Percentiles rank a stretch among this genome's conserved stretches.
phyloP scores from a whole-genome alignment of 1,140 invertebrate species.

The Drosophila bipectinata region DNA sequence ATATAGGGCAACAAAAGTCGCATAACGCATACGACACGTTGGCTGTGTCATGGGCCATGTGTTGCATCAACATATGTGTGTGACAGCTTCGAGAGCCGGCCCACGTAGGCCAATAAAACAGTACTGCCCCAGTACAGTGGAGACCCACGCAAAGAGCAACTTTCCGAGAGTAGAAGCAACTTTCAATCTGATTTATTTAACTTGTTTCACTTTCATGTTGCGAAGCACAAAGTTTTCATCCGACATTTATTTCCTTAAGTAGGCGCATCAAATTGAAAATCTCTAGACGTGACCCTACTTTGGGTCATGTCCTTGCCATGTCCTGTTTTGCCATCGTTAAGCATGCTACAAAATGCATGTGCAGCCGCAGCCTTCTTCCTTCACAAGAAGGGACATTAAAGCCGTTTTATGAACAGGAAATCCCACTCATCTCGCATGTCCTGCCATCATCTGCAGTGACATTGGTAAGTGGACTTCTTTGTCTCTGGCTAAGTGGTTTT shows the following conservation, averaged over 20 bases:
- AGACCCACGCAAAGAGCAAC: background rate
- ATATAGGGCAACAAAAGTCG: slow-evolving; percentile 23
- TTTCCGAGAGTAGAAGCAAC: background rate
- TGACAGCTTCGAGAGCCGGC: slow-evolving; percentile 21
- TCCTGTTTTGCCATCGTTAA: slow-evolving; percentile 59
- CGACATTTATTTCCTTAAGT: slow-evolving; percentile 17
- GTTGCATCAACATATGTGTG: slow-evolving; percentile 13
- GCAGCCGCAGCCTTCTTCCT: slow-evolving; percentile 26
- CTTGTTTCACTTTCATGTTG: slow-evolving; percentile 16
- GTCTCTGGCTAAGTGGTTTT: slow-evolving; percentile 72
- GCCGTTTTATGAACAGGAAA: slow-evolving; percentile 17
- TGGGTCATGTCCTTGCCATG: slow-evolving; percentile 40
- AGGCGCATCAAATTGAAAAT: slow-evolving; percentile 63
- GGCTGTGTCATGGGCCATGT: background rate
- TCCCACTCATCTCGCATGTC: slow-evolving; percentile 19
- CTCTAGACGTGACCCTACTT: slow-evolving; percentile 50
- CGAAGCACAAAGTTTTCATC: background rate
- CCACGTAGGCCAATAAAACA: slow-evolving; percentile 45
- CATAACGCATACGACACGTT: slow-evolving; percentile 58
- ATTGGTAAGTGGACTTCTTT: slow-evolving; percentile 61
- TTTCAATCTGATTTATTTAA: slow-evolving; percentile 5
- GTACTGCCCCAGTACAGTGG: slow-evolving; percentile 27
- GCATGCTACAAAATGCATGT: slow-evolving; percentile 70
- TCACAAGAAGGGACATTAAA: slow-evolving; percentile 32
- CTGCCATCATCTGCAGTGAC: slow-evolving; percentile 22